Conservation (phyloP, 1,140 invertebrate species). For the Tribolium madens region DNA sequence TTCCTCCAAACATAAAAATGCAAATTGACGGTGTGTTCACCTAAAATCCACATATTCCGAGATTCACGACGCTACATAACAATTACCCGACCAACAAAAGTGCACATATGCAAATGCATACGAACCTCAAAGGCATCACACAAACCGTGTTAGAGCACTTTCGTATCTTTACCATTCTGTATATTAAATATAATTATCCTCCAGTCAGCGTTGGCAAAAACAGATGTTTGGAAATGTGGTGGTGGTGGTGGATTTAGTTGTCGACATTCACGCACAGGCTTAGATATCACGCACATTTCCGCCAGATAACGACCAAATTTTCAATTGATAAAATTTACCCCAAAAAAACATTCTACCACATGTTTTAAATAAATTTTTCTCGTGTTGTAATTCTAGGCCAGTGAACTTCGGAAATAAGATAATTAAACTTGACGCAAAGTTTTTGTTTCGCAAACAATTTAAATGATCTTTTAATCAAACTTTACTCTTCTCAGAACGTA, state of each 20-base stretch:
- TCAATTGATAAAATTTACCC: background rate
- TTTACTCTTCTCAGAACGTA: background rate
- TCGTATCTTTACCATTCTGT: background rate
- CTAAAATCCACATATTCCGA: background rate
- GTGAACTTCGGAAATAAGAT: background rate
- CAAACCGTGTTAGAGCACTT: background rate
- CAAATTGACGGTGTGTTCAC: background rate
- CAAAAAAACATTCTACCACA: background rate
- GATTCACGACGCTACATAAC: background rate
- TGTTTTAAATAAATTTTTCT: background rate
- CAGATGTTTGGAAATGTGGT: conserved; percentile 5
- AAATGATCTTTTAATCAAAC: background rate
- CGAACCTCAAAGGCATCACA: background rate
- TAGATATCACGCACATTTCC: background rate
- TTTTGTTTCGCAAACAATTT: background rate
- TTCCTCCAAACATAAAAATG: background rate
- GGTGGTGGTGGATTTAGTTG: background rate
- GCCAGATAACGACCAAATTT: background rate
- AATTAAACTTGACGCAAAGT: background rate
- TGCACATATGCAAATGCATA: background rate
- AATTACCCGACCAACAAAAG: background rate
- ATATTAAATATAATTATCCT: conserved; percentile 26
- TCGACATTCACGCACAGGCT: background rate
- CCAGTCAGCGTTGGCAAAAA: conserved; percentile 19
- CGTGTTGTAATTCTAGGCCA: background rate